Conservation (phyloP, 2,113 vertebrate genomes). For the Paracanthobrama guichenoti region DNA sequence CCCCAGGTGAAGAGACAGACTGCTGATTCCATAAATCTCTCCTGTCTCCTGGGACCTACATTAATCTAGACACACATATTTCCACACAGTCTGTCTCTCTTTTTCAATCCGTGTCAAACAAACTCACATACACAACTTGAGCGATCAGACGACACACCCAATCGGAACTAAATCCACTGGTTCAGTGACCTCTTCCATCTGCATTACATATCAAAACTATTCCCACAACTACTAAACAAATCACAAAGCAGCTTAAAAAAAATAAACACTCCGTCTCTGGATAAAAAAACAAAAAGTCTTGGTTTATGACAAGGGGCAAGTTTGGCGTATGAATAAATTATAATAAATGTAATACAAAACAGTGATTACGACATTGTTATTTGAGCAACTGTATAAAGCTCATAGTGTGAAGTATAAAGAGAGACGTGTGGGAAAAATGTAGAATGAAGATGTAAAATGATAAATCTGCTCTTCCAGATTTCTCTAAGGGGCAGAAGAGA, state of each 20-base stretch:
- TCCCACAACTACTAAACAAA: constrained; percentile 24
- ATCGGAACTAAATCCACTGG: neutral
- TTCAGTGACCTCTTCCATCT: constrained; percentile 33
- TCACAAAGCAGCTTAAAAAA: constrained; percentile 33
- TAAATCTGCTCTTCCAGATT: constrained; percentile 8
- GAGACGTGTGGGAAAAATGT: neutral
- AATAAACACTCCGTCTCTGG: neutral
- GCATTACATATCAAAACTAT: constrained; percentile 34
- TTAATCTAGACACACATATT: constrained; percentile 20
- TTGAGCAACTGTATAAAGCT: neutral
- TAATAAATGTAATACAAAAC: neutral
- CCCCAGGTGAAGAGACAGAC: constrained; percentile 49
- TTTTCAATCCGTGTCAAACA: constrained; percentile 12
- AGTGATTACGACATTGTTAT: neutral
- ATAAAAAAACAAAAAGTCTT: neutral
- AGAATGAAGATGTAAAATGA: neutral
- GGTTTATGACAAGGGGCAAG: neutral
- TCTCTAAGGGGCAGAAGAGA: neutral
- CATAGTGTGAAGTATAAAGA: neutral
- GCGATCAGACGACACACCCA: neutral
- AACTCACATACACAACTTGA: neutral
- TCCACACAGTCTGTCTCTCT: neutral
- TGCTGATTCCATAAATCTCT: constrained; percentile 24
- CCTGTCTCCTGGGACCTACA: constrained; percentile 11
- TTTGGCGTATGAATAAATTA: neutral